Evolutionary conservation across 2,888 invertebrate species (phyloP).

Genomic region (Eristalinus sepulchralis): DNA sequence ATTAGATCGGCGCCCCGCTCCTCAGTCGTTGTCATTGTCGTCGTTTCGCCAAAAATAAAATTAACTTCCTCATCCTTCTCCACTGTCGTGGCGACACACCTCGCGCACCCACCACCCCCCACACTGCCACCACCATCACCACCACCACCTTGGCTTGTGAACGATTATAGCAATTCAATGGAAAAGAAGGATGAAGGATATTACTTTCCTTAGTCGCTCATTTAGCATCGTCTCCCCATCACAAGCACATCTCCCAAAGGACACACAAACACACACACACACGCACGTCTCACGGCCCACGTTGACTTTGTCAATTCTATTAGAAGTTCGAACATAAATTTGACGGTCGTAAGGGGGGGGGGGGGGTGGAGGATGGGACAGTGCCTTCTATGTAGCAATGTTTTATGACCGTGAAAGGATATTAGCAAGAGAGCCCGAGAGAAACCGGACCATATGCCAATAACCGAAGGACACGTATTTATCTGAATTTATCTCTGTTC

Average conservation of each 20-base stretch:
- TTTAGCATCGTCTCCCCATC: constrained; percentile 20
- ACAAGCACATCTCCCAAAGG: constrained; percentile 14
- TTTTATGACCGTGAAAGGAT: constrained; percentile 44
- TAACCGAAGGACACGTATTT: constrained; percentile 62
- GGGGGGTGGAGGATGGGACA: too few relatives aligned
- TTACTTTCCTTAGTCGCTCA: constrained; percentile 28
- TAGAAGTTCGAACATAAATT: constrained; percentile 67
- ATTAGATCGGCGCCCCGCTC: not conserved
- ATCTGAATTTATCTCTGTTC: constrained; percentile 55
- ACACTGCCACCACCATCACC: not conserved
- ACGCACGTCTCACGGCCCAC: not conserved
- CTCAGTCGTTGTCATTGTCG: not conserved
- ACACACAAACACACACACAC: not conserved
- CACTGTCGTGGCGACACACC: too few relatives aligned
- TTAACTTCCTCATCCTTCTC: constrained; percentile 29
- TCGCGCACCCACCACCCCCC: too few relatives aligned
- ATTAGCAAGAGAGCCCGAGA: not conserved
- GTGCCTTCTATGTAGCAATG: constrained; percentile 34
- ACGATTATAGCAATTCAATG: constrained; percentile 58
- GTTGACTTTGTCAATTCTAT: constrained; percentile 46
- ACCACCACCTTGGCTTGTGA: constrained; percentile 20
- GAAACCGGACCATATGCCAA: constrained; percentile 50
- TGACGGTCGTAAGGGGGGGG: constrained; percentile 19
- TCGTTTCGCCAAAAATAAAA: constrained; percentile 59
- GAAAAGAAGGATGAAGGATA: constrained; percentile 19